Base-by-base conservation (phyloP, 2,888 invertebrate species). In the Tridacna crocea region DNA sequence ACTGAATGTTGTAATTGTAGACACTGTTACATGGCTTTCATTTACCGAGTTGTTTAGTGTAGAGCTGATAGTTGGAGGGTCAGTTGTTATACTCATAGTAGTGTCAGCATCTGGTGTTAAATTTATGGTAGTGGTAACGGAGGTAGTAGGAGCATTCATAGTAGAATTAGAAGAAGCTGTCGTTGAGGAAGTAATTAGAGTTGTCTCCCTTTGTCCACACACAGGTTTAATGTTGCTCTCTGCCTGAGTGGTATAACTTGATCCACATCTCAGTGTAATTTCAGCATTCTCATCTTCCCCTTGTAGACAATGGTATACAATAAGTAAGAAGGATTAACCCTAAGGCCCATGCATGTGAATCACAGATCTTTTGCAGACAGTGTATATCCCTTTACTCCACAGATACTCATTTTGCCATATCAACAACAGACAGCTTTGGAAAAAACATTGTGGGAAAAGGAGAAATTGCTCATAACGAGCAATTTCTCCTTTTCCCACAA, bases 241-340 rank as follows among this genome's bases (percentile, higher is more conserved):
- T 26, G 58, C 17, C 36, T 36, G 58, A 12, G 73, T 4, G 13
- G n/a, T 26, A 22, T 11, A 8, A 58, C 36, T 58, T 27, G 73
- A 27, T 26, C 73, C 73, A 73, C 73, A 73, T 15, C 73, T 58
- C n/a, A 73, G 26, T 19, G 73, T 73, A 0, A 73, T 19, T n/a
- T 73, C 36, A 51, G 73, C 60, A 11, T 12, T 27, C 27, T 27
- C 58, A 36, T 73, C 36, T n/a, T 55, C 15, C 10, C 73, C 73
- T 72, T 48, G 46, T 46, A 63, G 6, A 27, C 15, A 63, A 27
- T 63, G 55, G 55, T 19, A 55, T 4, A 55, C 10, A 17, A 55
- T n/a, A 19, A 55, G 55, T 10, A 17, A 19, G 19, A 17, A 19
- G 19, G n/a, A 55, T 55, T 55, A n/a, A 10, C 12, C 12, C 51